phyloP scores from a whole-genome alignment of 2,888 invertebrate genomes.

The Tetranychus truncatus region DNA sequence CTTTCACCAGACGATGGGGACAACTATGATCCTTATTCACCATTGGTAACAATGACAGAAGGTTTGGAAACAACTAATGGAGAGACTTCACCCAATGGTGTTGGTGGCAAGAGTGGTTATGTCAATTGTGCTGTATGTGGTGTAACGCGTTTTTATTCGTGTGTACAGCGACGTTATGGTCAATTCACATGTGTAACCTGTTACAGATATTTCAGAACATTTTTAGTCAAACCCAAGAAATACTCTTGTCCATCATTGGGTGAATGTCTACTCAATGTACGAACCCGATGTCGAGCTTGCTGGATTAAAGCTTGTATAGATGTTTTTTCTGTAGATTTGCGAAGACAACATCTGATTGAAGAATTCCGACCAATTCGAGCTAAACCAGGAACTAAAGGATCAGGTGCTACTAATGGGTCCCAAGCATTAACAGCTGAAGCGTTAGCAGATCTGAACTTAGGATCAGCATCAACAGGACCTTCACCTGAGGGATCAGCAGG shows the following conservation, averaged over 20 bases:
- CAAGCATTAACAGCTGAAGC: neutral
- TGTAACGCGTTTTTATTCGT: conserved; percentile 22
- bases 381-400: conserved; percentile 1
- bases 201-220: conserved; percentile 21
- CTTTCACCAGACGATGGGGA: conserved; percentile 7
- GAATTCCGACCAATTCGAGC: neutral
- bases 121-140: conserved; percentile 21
- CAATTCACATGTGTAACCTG: conserved; percentile 23
- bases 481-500: neutral
- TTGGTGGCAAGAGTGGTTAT: conserved; percentile 11
- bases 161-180: conserved; percentile 21
- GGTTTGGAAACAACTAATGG: conserved; percentile 4
- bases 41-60: conserved; percentile 12
- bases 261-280: conserved; percentile 12
- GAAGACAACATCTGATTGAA: conserved; percentile 10
- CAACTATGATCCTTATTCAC: conserved; percentile 1
- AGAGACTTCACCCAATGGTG: neutral
- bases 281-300: conserved; percentile 15
- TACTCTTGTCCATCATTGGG: conserved; percentile 18
- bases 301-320: conserved; percentile 15
- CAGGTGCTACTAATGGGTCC: neutral
- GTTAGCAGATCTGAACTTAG: neutral
- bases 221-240: conserved; percentile 17
- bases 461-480: neutral
- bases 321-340: conserved; percentile 11